Base-by-base conservation (phyloP, 2,113 vertebrate species). In the Delphinus delphis region DNA sequence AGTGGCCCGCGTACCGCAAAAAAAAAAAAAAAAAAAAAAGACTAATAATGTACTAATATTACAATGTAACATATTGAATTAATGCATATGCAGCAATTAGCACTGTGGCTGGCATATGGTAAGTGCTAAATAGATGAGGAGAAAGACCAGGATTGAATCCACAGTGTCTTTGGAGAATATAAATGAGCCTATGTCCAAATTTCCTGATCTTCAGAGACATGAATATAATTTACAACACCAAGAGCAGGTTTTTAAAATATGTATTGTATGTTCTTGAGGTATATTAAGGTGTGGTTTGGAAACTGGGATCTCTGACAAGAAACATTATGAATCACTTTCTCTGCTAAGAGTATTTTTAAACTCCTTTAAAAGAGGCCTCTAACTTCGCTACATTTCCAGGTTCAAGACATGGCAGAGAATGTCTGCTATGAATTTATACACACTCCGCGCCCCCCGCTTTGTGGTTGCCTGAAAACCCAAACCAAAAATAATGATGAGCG, bases 321-420 rank as follows among this genome's bases (percentile, higher is more conserved):
- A 71, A 62, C 85, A 97, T 93, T 77, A 97, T 93, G 83, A 98
- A 96, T 92, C 60, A 92, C 9, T 96, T 97, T 98, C 86, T 82
- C 95, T 83, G 80, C 47, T 41, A 84, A 90, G 11, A 85, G 18
- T n/a, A 62, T 95, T 96, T n/a, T 82, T 25, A 77, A 85, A 90
- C 77, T 81, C 77, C 44, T 93, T 93, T 68, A 87, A n/a, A 68
- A 88, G 50, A 12, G 90, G 53, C 50, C 94, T 74, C 73, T 88
- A 88, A 53, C 58, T 96, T 94, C 95, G 90, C 84, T 81, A 28
- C 90, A 70, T 92, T 92, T 93, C 71, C 73, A 87, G 8, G 10
- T 81, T 89, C 58, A 97, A 96, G 97, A 90, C 90, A 93, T 68
- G 84, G 82, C 4, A n/a, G 86, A 97, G 79, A 21, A 81, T 25